Percentiles rank a stretch among this genome's conserved stretches.
Conservation (phyloP, 2,113 vertebrate species). For the Podilymbus podiceps region DNA sequence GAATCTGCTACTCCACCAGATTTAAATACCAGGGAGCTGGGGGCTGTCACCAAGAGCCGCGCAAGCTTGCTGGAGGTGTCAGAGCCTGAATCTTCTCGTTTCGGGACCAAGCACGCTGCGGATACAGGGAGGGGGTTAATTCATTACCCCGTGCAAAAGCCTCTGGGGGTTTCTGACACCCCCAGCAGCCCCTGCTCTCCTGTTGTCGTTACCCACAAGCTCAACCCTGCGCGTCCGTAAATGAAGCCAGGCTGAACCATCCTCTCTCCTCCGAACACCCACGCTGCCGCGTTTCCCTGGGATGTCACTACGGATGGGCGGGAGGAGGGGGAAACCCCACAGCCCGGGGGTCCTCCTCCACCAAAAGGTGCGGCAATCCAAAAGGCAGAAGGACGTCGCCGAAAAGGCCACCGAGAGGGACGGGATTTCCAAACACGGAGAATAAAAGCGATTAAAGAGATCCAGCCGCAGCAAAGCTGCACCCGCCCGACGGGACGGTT, state of each 20-base stretch:
- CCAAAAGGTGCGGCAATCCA: background rate
- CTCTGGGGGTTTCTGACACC: background rate
- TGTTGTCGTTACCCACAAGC: background rate
- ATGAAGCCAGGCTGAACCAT: background rate
- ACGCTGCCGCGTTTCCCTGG: background rate
- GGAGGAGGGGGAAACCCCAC: background rate
- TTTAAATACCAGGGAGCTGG: background rate
- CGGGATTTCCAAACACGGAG: background rate
- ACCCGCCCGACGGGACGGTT: fast-evolving
- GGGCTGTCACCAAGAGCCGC: background rate
- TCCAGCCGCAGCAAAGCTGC: background rate
- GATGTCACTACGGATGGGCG: fast-evolving
- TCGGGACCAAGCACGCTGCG: background rate
- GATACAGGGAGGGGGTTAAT: background rate
- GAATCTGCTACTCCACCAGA: background rate
- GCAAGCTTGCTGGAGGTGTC: background rate
- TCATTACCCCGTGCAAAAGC: background rate
- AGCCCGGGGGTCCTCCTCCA: too few relatives aligned
- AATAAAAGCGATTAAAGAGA: background rate
- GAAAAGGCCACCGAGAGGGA: background rate
- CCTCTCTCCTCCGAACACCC: background rate
- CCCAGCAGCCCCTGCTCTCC: background rate
- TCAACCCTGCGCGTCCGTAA: fast-evolving
- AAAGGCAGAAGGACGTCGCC: background rate
- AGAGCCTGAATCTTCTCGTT: background rate